Base-by-base conservation (phyloP, 2,888 invertebrate genomes). In the Leptogaster cylindrica region DNA sequence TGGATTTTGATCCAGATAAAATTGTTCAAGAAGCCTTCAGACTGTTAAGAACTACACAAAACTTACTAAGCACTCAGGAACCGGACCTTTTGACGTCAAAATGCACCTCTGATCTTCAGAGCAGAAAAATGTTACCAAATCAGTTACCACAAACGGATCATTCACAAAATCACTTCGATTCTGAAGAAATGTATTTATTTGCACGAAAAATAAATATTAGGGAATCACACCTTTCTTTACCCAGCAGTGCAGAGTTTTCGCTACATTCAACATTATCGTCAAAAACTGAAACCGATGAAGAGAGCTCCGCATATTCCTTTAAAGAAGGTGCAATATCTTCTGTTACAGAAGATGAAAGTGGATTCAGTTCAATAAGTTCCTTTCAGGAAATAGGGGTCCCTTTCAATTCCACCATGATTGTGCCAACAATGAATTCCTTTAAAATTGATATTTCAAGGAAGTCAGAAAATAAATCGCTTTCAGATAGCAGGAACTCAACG, bases 281-380 rank as follows among this genome's bases (percentile, higher is more conserved):
- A 79, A 44, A 72, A 69, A 39, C 52, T 33, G 64, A 66, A 64
- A 55, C 65, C 8, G 67, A 64, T 44, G 68, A 65, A 50, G 66
- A 67, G 27, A 66, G 68, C 50, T 46, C 55, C 6, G 46, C 58
- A 6, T 28, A 41, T n/a, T 23, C 41, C 18, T 18, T 44, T 23
- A 52, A 65, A 27, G 66, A 55, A 46, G 48, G 41, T 18, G 50
- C 25, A 4, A 46, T 66, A 12, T 51, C 46, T 10, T 79, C 79
- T 23, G 78, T 77, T 68, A 80, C 80, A 1, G 92, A 92, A 77
- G 91, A 92, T 74, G 92, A 92, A 79, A 92, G 92, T 76, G 92
- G 92, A 25, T 92, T 92, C 79, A 91, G 91, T 10, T 92, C 92
- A 6, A 89, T 92, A 84, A 91, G 88, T 78, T 92, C 92, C 5